phyloP scores from a whole-genome alignment of 1,140 invertebrate genomes.

The Orius insidiosus region DNA sequence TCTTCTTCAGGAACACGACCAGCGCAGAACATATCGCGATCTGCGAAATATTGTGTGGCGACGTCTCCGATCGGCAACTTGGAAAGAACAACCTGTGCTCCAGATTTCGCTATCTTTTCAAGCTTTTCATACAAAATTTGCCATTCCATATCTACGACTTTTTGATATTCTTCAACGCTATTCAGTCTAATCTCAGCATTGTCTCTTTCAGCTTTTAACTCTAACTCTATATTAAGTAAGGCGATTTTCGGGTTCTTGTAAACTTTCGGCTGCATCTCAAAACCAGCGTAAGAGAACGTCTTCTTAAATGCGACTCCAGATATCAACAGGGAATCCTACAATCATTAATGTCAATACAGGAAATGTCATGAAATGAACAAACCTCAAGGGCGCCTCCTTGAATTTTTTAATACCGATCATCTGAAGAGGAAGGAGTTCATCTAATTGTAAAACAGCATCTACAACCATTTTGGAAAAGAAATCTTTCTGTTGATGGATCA shows the following conservation, averaged over 20 bases:
- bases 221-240: constrained; percentile 92
- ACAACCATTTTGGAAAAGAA: constrained; percentile 97
- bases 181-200: constrained; percentile 94
- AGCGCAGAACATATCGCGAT: constrained; percentile 97
- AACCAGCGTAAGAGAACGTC: constrained; percentile 98
- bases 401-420: constrained; percentile 99
- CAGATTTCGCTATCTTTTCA: constrained; percentile 76
- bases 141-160: constrained; percentile 99
- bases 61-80: constrained; percentile 99
- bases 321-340: constrained; percentile 82
- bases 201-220: constrained; percentile 92
- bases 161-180: constrained; percentile 87
- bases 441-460: constrained; percentile 84
- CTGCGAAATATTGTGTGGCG: constrained; percentile 98
- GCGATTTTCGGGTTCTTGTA: constrained; percentile 91
- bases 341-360: too few species aligned
- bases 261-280: constrained; percentile 98
- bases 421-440: constrained; percentile 85
- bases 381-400: constrained; percentile 82
- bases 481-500: constrained; percentile 86
- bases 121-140: constrained; percentile 95
- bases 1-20: constrained; percentile 94
- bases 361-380: too few species aligned
- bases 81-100: constrained; percentile 92
- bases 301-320: constrained; percentile 98